Base-by-base conservation (phyloP, 1,140 invertebrate species). In the Lepidurus apus region DNA sequence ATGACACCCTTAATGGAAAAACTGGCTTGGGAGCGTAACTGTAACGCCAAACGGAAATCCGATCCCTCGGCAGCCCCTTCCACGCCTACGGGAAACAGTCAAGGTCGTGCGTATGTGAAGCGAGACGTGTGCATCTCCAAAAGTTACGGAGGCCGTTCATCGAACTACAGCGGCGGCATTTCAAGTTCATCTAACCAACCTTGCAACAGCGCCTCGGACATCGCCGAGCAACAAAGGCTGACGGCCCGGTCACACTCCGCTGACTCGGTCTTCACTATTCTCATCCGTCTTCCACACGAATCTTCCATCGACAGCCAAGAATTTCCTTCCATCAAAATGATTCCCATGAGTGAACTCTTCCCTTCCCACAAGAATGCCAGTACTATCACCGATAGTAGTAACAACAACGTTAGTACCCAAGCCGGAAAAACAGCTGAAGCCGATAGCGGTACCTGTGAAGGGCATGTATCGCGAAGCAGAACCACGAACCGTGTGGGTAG, bases 261-360 rank as follows among this genome's bases (percentile, higher is more conserved):
- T 73, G 86, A 87, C 78, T 84, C 85, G 7, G 85, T 97, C 8
- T 97, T 97, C 87, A 97, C 95, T 76, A 97, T 97, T 83, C 85
- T 98, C 78, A 98, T 97, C 81, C 88, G 91, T 81, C 86, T 98
- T 80, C 95, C 95, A 1, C 80, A 79, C 43, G 81, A 81, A 13
- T 74, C 74, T 34, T 77, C 79, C 24, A 78, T 85, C 6, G 88
- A 89, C 53, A 82, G 83, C 24, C 83, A 83, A 81, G 87, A 85
- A 21, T 82, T 81, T 43, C 90, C 93, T 34, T 93, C 92, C 73
- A 95, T 95, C 83, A 94, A 93, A 83, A 95, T 95, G 93, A 93
- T 93, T 82, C 90, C 93, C 73, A 92, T 93, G 17, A 78, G 75
- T 74, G 65, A 53, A 34, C 76, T 34, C 17, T 65, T 65, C 7